Evolutionary conservation across 2,888 invertebrate genomes (phyloP).

Genomic region (Melitaea athalia): DNA sequence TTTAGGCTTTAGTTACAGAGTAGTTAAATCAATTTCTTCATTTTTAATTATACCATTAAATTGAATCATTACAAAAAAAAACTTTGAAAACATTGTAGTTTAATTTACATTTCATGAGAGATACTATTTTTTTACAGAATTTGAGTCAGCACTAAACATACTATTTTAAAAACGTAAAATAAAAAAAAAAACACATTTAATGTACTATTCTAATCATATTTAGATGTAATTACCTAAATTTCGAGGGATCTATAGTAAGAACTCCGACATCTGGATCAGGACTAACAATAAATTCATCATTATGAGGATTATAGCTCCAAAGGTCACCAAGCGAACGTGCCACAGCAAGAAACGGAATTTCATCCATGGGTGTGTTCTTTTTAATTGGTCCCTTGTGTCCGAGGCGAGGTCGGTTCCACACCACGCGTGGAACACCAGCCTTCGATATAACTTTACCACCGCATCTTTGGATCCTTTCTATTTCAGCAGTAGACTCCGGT

Average conservation of each 20-base stretch:
- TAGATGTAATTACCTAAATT: constrained; percentile 77
- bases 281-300: constrained; percentile 97
- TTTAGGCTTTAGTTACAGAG: no score
- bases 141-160: no score
- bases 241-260: constrained; percentile 89
- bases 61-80: no score
- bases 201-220: no score
- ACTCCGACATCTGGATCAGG: constrained; percentile 98
- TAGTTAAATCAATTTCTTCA: no score
- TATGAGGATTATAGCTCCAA: constrained; percentile 97
- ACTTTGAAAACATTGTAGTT: no score
- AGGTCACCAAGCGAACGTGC: constrained; percentile 97
- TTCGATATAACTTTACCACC: constrained; percentile 89
- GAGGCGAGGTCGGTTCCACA: constrained; percentile 96
- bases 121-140: no score
- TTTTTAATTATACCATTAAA: no score
- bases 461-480: constrained; percentile 89
- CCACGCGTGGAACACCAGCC: constrained; percentile 96
- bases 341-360: constrained; percentile 97
- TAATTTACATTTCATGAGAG: no score
- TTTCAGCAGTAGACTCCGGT: constrained; percentile 93
- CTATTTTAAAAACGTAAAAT: no score
- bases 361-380: constrained; percentile 94
- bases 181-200: background rate
- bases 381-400: constrained; percentile 92